Evolutionary conservation across 2,888 invertebrate species (phyloP).

Genomic region (Diaprepes abbreviatus): DNA sequence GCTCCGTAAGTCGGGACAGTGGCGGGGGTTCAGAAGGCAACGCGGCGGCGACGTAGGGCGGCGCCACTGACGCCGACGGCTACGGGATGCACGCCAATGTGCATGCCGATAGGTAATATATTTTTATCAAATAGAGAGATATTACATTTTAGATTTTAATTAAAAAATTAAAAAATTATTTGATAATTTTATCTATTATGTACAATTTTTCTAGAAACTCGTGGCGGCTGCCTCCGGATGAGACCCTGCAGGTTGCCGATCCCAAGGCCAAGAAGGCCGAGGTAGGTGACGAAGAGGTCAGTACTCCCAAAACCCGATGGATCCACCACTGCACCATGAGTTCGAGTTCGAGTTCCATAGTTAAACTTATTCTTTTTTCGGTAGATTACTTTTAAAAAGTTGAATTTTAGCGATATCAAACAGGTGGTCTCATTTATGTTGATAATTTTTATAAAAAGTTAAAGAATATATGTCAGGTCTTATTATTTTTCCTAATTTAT

Average conservation of each 20-base stretch:
- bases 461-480: no score
- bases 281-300: slow-evolving; percentile 76
- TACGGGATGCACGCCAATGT: slow-evolving; percentile 91
- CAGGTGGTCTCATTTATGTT: slow-evolving; percentile 27
- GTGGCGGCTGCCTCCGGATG: slow-evolving; percentile 93
- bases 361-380: slow-evolving; percentile 23
- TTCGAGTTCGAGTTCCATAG: slow-evolving; percentile 30
- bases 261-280: slow-evolving; percentile 83
- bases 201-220: slow-evolving; percentile 73
- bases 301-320: slow-evolving; percentile 57
- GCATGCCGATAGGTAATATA: slow-evolving; percentile 83
- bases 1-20: slow-evolving; percentile 57
- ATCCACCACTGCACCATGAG: slow-evolving; percentile 42
- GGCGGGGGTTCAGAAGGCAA: slow-evolving; percentile 56
- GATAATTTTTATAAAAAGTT: no score
- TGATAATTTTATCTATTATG: no score
- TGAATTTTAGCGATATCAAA: slow-evolving; percentile 19
- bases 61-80: slow-evolving; percentile 68
- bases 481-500: no score
- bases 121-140: no score
- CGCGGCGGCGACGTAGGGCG: slow-evolving; percentile 56
- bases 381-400: slow-evolving; percentile 22
- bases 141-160: no score
- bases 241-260: slow-evolving; percentile 92
- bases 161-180: no score